Base-by-base conservation (phyloP, 2,113 vertebrate species). In the Numida meleagris region DNA sequence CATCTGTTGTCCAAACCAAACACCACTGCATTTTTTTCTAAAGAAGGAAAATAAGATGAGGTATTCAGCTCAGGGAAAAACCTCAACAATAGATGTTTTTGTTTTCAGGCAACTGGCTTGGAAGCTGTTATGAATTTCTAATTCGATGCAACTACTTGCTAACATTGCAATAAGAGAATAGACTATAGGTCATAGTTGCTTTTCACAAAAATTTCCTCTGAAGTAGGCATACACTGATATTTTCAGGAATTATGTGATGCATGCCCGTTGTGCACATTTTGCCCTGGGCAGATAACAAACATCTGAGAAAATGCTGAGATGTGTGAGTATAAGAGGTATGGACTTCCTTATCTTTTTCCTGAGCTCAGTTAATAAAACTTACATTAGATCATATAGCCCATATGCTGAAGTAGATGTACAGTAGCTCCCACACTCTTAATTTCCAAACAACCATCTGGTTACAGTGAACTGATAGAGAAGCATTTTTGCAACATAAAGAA, bases 161-260 rank as follows among this genome's bases (percentile, higher is more conserved):
- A 9, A 14, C 9, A 17, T 6, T 57, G 31, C 23, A 34, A 8
- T 31, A 10, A 21, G 1, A 19, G 23, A 34, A 36, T 53, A 92
- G 81, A 12, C 33, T 55, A 21, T 46, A 0, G 4, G 12, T 70
- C 27, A 38, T 6, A 36, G 46, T 0, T 14, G 8, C 11, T 46
- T 14, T 25, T 62, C 38, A 40, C n/a, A 66, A 61, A 57, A 57
- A 81, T 58, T 66, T 65, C n/a, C 21, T 67, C 51, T 58, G 42
- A 51, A 74, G 57, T 3, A 51, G 18, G 12, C 18, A 34, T 5
- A 3, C 0, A 1, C 20, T 0, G 0, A 7, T 42, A 14, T 72
- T 80, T 88, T 36, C 63, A 59, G 84, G 42, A 68, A 43, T 23
- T 12, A 21, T 0, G 0, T n/a, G 21, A 7, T 42, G 1, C 17